Conservation (phyloP, 2,113 vertebrate species). For the Rhabdornis inornatus region DNA sequence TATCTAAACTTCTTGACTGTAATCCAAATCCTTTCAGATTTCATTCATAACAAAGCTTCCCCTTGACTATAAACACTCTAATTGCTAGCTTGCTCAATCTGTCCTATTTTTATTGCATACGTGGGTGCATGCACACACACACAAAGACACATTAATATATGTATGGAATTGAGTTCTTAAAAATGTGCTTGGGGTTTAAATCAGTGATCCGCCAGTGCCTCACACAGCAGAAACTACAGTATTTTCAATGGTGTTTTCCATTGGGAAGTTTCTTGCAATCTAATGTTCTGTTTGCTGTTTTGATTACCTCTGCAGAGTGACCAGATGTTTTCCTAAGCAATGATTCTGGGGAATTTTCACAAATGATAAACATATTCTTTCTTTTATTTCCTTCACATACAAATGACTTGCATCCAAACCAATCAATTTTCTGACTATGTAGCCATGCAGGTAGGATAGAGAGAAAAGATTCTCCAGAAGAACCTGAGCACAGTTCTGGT, state of each 20-base stretch:
- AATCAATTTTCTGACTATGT: neutral
- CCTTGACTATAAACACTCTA: neutral
- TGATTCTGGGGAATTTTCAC: neutral
- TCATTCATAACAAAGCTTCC: neutral
- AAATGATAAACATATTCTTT: neutral
- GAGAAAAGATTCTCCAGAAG: neutral
- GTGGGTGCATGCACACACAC: fast-evolving
- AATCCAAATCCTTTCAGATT: neutral
- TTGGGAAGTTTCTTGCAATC: neutral
- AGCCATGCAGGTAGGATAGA: neutral
- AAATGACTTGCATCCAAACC: neutral
- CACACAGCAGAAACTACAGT: neutral
- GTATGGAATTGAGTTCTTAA: neutral
- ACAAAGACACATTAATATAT: neutral
- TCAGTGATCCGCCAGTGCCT: neutral
- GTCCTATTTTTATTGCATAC: neutral
- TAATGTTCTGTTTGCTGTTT: neutral
- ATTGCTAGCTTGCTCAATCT: neutral
- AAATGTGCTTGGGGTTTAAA: neutral
- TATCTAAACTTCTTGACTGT: neutral
- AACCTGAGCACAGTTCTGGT: neutral
- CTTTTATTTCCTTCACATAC: neutral
- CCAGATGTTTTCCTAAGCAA: neutral
- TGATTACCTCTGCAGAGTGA: neutral
- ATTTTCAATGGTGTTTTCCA: neutral